Evolutionary conservation across 2,797 vertebrate species (phyloP).

Genomic region (Scarus forsteni): DNA sequence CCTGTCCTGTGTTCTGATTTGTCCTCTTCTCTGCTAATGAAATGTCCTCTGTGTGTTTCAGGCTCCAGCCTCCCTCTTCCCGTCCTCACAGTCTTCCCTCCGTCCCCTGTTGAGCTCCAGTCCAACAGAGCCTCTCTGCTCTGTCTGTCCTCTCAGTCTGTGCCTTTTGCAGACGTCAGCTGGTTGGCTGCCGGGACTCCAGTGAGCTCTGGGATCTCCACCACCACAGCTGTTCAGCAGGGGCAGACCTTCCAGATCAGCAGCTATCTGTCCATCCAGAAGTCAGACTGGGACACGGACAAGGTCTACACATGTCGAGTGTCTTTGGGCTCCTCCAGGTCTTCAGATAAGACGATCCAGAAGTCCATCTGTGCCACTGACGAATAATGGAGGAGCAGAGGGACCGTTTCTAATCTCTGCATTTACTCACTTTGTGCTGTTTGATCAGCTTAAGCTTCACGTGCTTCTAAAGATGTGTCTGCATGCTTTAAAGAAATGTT

Average conservation of each 20-base stretch:
- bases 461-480: constrained; percentile 9
- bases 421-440: constrained; percentile 27
- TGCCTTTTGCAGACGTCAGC: constrained; percentile 60
- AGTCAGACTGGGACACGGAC: constrained; percentile 59
- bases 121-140: constrained; percentile 58
- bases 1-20: no score
- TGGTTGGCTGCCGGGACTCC: constrained; percentile 65
- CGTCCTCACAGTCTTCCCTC: constrained; percentile 72
- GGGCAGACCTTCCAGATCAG: constrained; percentile 73
- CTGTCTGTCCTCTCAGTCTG: constrained; percentile 65
- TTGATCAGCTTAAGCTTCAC: constrained; percentile 18
- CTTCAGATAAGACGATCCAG: constrained; percentile 50
- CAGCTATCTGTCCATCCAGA: constrained; percentile 68
- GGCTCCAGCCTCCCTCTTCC: constrained; percentile 47
- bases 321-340: constrained; percentile 60
- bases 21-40: no score
- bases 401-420: constrained; percentile 13
- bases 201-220: constrained; percentile 62
- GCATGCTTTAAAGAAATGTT: constrained; percentile 5
- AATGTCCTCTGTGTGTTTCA: constrained; percentile 22
- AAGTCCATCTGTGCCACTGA: constrained; percentile 50
- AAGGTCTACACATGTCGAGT: constrained; percentile 61
- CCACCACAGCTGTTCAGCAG: constrained; percentile 60
- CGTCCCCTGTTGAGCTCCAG: constrained; percentile 65
- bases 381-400: constrained; percentile 34